phyloP scores from a whole-genome alignment of 2,113 vertebrate species.

The Melierax canorus region DNA sequence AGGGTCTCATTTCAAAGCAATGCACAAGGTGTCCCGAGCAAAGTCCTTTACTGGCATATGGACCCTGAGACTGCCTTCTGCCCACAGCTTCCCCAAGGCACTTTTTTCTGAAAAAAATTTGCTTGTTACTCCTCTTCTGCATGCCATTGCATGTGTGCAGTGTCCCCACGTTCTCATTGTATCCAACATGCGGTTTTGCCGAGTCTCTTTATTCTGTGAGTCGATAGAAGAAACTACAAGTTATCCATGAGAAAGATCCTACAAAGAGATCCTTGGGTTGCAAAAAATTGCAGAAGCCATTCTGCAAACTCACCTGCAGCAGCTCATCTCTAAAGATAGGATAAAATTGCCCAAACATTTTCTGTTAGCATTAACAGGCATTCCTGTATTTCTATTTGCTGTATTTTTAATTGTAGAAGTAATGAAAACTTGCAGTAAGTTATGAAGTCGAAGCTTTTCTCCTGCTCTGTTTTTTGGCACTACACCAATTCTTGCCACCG shows the following conservation, averaged over 20 bases:
- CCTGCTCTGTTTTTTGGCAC: not conserved
- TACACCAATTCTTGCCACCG: not conserved
- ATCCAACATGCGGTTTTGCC: not conserved
- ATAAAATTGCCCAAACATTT: not conserved
- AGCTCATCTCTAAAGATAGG: not conserved
- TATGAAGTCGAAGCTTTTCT: not conserved
- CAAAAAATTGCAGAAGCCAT: not conserved
- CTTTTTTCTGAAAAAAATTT: not conserved
- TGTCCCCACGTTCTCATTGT: not conserved
- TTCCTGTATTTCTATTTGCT: not conserved
- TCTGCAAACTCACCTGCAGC: not conserved
- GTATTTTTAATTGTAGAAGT: not conserved
- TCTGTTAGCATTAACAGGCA: not conserved
- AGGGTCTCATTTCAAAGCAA: not conserved
- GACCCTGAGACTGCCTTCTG: not conserved
- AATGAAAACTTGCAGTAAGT: not conserved
- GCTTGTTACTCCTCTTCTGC: not conserved
- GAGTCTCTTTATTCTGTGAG: not conserved
- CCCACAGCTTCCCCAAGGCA: not conserved
- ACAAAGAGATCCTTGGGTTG: not conserved
- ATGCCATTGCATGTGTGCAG: not conserved
- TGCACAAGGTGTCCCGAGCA: not conserved
- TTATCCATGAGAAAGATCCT: not conserved
- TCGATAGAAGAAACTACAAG: not conserved
- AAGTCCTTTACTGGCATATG: not conserved